Evolutionary conservation across 2,888 invertebrate genomes (phyloP).

Genomic region (Oscheius sp.): DNA sequence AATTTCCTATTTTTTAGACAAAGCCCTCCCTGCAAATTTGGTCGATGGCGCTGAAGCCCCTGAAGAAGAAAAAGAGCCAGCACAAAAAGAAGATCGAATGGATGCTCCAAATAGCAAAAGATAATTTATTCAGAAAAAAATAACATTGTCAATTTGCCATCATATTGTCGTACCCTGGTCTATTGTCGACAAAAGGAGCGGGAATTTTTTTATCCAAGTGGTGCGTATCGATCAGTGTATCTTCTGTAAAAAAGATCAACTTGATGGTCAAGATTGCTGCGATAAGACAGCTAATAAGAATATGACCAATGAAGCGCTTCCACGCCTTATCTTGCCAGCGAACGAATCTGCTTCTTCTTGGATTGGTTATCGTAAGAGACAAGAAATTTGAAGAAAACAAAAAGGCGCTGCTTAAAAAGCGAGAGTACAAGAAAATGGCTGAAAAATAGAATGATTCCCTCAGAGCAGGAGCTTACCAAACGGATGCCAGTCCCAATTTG

Average conservation of each 20-base stretch:
- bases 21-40: slow-evolving; percentile 51
- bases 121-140: no score
- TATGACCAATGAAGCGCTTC: background rate
- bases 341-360: background rate
- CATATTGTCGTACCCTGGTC: no score
- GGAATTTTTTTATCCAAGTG: no score
- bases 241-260: no score
- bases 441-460: background rate
- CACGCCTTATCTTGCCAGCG: background rate
- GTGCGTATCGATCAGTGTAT: no score
- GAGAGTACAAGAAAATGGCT: slow-evolving; percentile 9
- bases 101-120: background rate
- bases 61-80: background rate
- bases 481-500: slow-evolving; percentile 7
- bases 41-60: slow-evolving; percentile 37
- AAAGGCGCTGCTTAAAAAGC: background rate
- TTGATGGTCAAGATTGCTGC: no score
- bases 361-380: no score
- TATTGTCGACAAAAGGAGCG: no score
- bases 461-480: background rate
- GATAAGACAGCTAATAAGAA: no score
- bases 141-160: no score
- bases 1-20: slow-evolving; percentile 31
- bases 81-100: background rate
- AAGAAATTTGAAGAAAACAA: background rate